Evolutionary conservation across 2,888 invertebrate species (phyloP).

Genomic region (Lasioglossum leucozonium): DNA sequence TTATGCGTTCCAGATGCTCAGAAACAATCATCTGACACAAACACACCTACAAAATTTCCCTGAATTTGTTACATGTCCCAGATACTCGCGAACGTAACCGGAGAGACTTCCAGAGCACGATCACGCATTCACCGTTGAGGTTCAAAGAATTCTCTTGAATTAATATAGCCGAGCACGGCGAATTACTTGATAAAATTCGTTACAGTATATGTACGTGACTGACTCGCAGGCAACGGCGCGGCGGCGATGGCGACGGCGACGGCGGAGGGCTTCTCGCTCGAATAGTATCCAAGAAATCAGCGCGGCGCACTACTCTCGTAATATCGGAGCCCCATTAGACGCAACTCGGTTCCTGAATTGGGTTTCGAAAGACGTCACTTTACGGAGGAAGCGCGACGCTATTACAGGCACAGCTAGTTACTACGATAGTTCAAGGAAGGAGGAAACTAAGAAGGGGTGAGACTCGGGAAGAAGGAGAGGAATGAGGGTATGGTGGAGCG

Average conservation of each 20-base stretch:
- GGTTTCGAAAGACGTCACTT: constrained; percentile 79
- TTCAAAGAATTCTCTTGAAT: neutral
- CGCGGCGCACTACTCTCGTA: constrained; percentile 67
- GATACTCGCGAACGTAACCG: neutral
- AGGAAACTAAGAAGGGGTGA: constrained; percentile 36
- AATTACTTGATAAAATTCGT: constrained; percentile 48
- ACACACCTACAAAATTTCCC: neutral
- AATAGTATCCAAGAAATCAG: constrained; percentile 70
- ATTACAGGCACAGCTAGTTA: constrained; percentile 80
- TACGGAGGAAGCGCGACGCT: constrained; percentile 75
- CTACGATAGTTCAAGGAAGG: constrained; percentile 72
- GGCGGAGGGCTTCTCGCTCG: constrained; percentile 31
- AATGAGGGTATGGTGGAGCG: constrained; percentile 66
- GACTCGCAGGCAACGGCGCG: constrained; percentile 27
- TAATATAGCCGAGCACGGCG: constrained; percentile 1
- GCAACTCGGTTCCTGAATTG: constrained; percentile 73
- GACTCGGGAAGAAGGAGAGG: constrained; percentile 53
- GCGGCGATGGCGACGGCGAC: neutral
- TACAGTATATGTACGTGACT: constrained; percentile 47
- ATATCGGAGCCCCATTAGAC: constrained; percentile 75
- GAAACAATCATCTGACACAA: too few species aligned
- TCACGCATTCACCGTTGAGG: neutral
- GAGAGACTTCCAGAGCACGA: neutral
- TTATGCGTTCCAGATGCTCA: too few species aligned
- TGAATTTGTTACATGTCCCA: neutral